Percentiles rank a stretch among this genome's conserved stretches.
Conservation (phyloP, 2,113 vertebrate species). For the Formicarius rufipectus region DNA sequence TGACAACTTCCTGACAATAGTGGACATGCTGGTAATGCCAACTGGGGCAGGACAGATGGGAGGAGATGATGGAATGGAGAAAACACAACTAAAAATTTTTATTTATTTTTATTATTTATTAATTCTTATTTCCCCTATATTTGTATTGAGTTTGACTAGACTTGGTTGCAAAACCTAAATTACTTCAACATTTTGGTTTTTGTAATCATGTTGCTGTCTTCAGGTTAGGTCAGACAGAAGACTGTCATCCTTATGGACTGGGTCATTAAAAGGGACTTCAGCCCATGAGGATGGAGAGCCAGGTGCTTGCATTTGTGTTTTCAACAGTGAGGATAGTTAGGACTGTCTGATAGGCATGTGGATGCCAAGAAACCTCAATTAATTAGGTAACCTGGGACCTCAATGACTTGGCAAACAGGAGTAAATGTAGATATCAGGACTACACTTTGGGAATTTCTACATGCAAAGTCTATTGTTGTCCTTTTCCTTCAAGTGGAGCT, state of each 20-base stretch:
- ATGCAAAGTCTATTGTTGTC: neutral
- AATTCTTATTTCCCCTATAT: neutral
- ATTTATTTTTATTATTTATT: no score
- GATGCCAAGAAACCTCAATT: neutral
- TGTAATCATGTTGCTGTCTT: neutral
- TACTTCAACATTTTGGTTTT: neutral
- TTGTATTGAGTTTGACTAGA: neutral
- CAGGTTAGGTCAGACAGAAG: neutral
- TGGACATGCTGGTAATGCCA: neutral
- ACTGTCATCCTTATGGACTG: neutral
- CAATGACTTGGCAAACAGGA: neutral
- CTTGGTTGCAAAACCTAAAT: neutral
- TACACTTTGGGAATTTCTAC: neutral
- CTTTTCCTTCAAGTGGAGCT: neutral
- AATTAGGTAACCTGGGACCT: neutral
- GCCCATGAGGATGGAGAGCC: accelerated
- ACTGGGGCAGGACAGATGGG: neutral
- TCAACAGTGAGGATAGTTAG: neutral
- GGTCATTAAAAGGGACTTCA: neutral
- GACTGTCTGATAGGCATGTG: neutral
- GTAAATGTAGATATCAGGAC: neutral
- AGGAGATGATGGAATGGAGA: neutral
- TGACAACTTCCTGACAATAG: neutral
- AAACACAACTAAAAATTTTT: neutral
- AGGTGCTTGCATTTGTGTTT: neutral